Evolutionary conservation across 2,888 invertebrate species (phyloP), one percentile per base, ranked within the genome.

Genomic region (Minunthozetes semirufus): DNA sequence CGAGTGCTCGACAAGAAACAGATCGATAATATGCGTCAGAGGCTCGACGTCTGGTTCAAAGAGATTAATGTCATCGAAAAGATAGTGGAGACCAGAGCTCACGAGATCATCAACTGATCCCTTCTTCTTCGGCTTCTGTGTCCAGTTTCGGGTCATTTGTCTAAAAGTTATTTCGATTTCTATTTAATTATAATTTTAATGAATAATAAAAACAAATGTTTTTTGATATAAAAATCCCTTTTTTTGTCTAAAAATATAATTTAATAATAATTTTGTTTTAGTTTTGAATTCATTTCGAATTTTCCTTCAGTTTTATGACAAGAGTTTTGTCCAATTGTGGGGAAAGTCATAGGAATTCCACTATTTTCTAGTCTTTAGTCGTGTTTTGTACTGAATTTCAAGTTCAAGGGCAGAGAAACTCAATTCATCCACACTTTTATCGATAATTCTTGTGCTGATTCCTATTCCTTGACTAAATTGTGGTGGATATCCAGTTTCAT

Each of bases 1-100:
- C 84, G 92, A 77, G 92, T 92, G 13, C 84, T 92, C 72, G 89
- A 91, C 81, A 84, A 85, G 61, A 81, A 84, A 68, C 88, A 88
- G 86, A 89, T 91, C 79, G 84, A 87, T 4, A 86, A 86, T 46
- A 90, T 92, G 90, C 88, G 90, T 77, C 86, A 87, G 76, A 86
- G 89, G 78, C 84, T 92, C 70, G 87, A 88, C 76, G 85, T 86
- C 68, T 91, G 91, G 91, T 88, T 89, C 80, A 87, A 87, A 79
- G 90, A 91, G 80, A 90, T 91, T 6, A 86, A 86, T 77, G 85
- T 86, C 48, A 90, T 91, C 89, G 90, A 90, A 81, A 84, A 86
- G 76, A 82, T 91, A 76, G 84, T 91, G 76, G 90, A 90, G 83
- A 87, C 87, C 53, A 87, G 89, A 81, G 91, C 90, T n/a, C 87